A percentile compares a stretch with the other conserved stretches of the same genome.
Conservation (phyloP, 2,888 invertebrate genomes). For the Megaustenia siamemsis region DNA sequence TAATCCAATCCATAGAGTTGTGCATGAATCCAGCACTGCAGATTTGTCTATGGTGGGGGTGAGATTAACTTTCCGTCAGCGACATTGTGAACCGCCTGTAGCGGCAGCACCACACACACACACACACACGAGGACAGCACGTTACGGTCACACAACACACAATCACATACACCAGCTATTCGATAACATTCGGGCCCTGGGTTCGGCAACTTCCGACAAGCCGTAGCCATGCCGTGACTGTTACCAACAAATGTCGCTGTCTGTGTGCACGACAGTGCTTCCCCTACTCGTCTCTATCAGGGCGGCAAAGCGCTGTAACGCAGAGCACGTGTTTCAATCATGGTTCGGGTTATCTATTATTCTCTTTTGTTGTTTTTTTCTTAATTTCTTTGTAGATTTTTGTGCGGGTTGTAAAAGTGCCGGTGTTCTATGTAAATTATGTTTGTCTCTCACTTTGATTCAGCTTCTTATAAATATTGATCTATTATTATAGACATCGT, state of each 20-base stretch:
- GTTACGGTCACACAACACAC: conserved; percentile 30
- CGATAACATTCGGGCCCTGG: conserved; percentile 25
- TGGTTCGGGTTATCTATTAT: too few species aligned
- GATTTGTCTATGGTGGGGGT: neutral
- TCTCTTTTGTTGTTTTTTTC: too few species aligned
- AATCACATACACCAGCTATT: conserved; percentile 19
- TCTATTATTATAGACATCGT: too few species aligned
- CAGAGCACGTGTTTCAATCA: too few species aligned
- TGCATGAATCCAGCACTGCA: neutral
- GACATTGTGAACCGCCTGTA: conserved; percentile 26
- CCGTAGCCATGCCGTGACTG: conserved; percentile 22
- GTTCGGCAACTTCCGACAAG: conserved; percentile 49
- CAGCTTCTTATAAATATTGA: too few species aligned
- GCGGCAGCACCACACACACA: too few species aligned
- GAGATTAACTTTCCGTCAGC: conserved; percentile 13
- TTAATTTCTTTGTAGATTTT: too few species aligned
- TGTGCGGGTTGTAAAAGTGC: too few species aligned
- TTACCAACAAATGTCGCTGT: conserved; percentile 16
- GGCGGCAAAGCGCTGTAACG: too few species aligned
- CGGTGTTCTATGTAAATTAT: too few species aligned
- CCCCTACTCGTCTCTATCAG: too few species aligned
- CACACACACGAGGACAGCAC: conserved; percentile 46
- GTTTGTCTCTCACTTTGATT: too few species aligned
- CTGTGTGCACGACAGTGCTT: neutral
- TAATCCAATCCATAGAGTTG: conserved; percentile 29